Evolutionary conservation across 1,140 invertebrate genomes (phyloP), one percentile per base, ranked within the genome.

Genomic region (Sarcophaga bullata): DNA sequence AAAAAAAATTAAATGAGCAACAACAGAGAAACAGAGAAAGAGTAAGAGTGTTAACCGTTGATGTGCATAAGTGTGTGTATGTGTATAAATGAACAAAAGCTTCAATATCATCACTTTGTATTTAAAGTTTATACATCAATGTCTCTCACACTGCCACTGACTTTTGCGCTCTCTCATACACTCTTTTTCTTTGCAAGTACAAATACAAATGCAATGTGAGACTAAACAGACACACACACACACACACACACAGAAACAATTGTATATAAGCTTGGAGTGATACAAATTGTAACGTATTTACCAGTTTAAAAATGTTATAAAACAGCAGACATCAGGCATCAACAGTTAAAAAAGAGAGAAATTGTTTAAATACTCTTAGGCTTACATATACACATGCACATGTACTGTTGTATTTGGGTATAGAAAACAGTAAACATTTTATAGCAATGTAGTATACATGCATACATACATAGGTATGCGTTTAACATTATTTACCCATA

Each of bases 311-410:
- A 37, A 37, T 37, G 25, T 37, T 37, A 37, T 37, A 37, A 52
- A 82, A 82, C 50, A 47, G 73, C 62, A 72, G 62, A 73, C 81
- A 68, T 19, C 75, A 50, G 48, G 19, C 75, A 78, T 78, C 75
- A 78, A 78, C 75, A 78, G 75, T 78, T 78, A 78, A 52, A 78
- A 78, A 68, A 58, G 10, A 1, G 25, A 37, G 25, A 37, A 37
- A 37, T 37, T 37, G 4, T 37, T 37, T 37, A 37, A 37, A 37
- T 37, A 37, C 25, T 2, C 25, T 1, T 2, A 37, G 25, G 25
- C 25, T n/a, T n/a, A 37, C 25, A 37, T 4, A 37, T 37, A 37
- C 25, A 37, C 25, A 37, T 37, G 25, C 25, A 37, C 25, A 37
- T 4, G n/a, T n/a, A n/a, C n/a, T n/a, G n/a, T 37, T 37, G 25